Evolutionary conservation across 1,140 invertebrate species (phyloP), one percentile per base, ranked within the genome.

Genomic region (Battus philenor): DNA sequence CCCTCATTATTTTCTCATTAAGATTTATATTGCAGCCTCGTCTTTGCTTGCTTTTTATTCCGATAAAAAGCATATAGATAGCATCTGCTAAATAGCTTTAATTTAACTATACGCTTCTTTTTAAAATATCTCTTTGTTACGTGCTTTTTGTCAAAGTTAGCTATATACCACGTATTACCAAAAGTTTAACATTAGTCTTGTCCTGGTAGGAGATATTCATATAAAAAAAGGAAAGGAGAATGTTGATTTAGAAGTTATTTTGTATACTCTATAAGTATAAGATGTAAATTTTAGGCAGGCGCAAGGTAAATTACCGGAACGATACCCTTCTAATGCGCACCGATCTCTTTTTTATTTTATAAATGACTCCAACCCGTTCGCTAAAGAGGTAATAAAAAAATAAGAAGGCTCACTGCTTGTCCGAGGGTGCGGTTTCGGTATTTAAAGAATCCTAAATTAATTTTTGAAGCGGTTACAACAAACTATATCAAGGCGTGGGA

Each of bases 1-100:
- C 38, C 44, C 59, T 72, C 62, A 64, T 74, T 72, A 72, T 66
- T 68, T 64, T 51, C 59, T 67, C 67, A 58, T 69, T 68, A 67
- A 62, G 54, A 68, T 67, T 66, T 77, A 69, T 73, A 60, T 11
- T 10, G 16, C 6, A 11, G 17, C 49, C 43, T 52, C 47, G 50
- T 53, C 54, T 30, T 32, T 33, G 49, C 29, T 6, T 26, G 44
- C 36, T 36, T 36, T 36, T 22, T 36, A 20, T 36, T 36, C 6
- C 16, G 17, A 5, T 22, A 18, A 36, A 36, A 36, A 36, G 17
- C n/a, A n/a, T n/a, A 18, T 9, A 20, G n/a, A 31, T 31, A 31
- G 11, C 29, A 30, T 15, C 32, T 0, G 17, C 17, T 11, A 9
- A 18, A 16, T 36, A 20, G 20, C 10, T 5, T 20, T 9, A 11